Base-by-base conservation (phyloP, 2,113 vertebrate genomes). In the Lethenteron reissneri region DNA sequence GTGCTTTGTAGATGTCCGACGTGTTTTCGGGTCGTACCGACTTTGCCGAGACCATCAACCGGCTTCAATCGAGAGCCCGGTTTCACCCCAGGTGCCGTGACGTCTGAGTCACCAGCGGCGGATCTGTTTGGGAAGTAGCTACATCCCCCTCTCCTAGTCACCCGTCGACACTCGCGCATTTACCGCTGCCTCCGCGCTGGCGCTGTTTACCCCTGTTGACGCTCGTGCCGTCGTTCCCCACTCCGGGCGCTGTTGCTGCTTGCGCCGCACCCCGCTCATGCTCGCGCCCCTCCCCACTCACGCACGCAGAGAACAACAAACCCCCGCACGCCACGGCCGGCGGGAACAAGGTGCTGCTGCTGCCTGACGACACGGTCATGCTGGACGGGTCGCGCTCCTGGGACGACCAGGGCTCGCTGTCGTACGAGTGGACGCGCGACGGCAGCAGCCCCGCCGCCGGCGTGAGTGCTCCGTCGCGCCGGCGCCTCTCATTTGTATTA, bases 401-500 rank as follows among this genome's bases (percentile, higher is more conserved):
- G 1, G 94, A 99, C 41, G 94, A 99, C 76, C 92, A 99, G 72
- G 88, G 87, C 2, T 86, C 87, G 41, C 76, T 86, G 77, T 84
- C 80, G 79, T 99, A 85, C 80, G 70, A 88, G 74, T 99, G 94
- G 94, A 88, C 81, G 8, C 80, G 94, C 70, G 91, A 92, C 0
- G 88, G 90, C 19, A 83, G 76, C 70, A 97, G 94, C 70, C 94
- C 94, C 64, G 91, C 92, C 0, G 90, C 92, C 70, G 94, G 94
- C 81, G 92, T 96, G 74, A 86, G 88, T 74, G 57, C 10, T 56
- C 64, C n/a, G 25, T 41, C 41, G 41, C 41, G 41, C 41, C 41
- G 41, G 41, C 41, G 41, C 41, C 41, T 41, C 41, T 41, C 41
- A 41, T 41, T 41, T 41, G 41, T 41, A 41, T 41, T 41, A 5